These are phyloP conservation scores for Thamnophis elegans DNA, from an alignment of 2,797 vertebrate species.

Conservation along the genomic window DNA sequence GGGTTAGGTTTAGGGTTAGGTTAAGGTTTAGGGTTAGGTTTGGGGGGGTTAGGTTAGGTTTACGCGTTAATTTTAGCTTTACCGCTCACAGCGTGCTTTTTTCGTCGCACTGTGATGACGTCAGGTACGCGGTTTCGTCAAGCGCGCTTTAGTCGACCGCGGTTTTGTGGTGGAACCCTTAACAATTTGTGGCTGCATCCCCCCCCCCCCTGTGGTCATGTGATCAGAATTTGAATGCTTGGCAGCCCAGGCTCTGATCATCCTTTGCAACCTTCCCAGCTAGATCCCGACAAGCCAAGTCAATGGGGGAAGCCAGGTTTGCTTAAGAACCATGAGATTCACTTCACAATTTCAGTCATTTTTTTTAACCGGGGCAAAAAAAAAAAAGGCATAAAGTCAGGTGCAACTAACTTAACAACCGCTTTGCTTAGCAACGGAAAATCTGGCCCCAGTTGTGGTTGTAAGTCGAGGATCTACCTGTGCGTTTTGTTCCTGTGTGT, in stretches of 20 bases:
- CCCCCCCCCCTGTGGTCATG: not conserved
- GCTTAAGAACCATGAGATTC: not conserved
- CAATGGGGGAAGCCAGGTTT: not conserved
- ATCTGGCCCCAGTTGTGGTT: not conserved
- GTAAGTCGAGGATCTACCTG: not conserved
- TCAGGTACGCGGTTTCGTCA: too few species aligned
- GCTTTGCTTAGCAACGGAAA: not conserved
- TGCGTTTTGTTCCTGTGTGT: not conserved
- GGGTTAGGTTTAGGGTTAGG: too few species aligned
- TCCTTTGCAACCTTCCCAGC: not conserved
- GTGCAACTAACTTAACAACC: not conserved
- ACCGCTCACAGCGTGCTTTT: too few species aligned
- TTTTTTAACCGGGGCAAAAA: not conserved
- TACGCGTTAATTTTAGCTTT: too few species aligned
- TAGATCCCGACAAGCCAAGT: not conserved
- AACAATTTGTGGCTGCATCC: too few species aligned
- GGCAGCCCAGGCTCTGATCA: not conserved
- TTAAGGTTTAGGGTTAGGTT: too few species aligned
- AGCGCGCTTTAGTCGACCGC: too few species aligned
- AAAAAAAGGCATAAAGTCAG: not conserved
- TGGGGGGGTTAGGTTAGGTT: too few species aligned
- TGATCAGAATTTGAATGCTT: not conserved
- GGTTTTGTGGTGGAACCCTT: too few species aligned
- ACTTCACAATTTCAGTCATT: not conserved
- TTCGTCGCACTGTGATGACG: too few species aligned